Conservation (phyloP, 2,797 vertebrate genomes). For the Diplodus sargus region DNA sequence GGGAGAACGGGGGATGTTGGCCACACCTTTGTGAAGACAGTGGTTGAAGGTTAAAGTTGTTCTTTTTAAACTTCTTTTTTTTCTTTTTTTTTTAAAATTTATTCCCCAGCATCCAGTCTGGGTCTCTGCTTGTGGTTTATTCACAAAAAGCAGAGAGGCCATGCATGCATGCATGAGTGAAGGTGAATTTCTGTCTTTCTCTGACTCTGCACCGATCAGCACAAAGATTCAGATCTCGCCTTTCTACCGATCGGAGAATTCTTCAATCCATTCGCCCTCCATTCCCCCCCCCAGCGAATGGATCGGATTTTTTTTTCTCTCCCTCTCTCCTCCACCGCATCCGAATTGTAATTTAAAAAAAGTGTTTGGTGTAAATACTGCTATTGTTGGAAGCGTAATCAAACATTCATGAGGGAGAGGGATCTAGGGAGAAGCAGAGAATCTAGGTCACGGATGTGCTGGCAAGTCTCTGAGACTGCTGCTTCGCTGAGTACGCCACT, state of each 20-base stretch:
- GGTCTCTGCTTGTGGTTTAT: slow-evolving; percentile 17
- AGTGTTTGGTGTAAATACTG: slow-evolving; percentile 78
- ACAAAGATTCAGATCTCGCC: slow-evolving; percentile 49
- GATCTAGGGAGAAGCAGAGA: slow-evolving; percentile 78
- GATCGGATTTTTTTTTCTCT: slow-evolving; percentile 50
- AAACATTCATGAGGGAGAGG: slow-evolving; percentile 86
- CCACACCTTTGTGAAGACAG: slow-evolving; percentile 47
- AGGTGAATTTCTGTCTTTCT: slow-evolving; percentile 33
- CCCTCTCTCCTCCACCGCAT: slow-evolving; percentile 27
- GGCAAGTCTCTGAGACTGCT: slow-evolving; percentile 74
- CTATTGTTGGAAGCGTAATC: slow-evolving; percentile 85
- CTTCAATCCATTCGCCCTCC: slow-evolving; percentile 70
- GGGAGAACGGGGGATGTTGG: background rate
- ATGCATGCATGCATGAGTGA: background rate
- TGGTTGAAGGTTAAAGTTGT: background rate
- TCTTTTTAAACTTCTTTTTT: slow-evolving; percentile 9
- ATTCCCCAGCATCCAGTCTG: slow-evolving; percentile 2
- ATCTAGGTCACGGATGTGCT: slow-evolving; percentile 85
- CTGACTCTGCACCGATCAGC: slow-evolving; percentile 50
- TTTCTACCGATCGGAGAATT: slow-evolving; percentile 68
- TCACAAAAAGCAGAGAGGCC: slow-evolving; percentile 11
- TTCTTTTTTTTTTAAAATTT: no score
- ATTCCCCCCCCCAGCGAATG: slow-evolving; percentile 46
- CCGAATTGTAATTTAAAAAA: slow-evolving; percentile 78
- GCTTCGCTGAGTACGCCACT: slow-evolving; percentile 61